A percentile compares a stretch with the other conserved stretches of the same genome.
Evolutionary conservation across 2,888 invertebrate species (phyloP).

Genomic region (Brenthis hecate): DNA sequence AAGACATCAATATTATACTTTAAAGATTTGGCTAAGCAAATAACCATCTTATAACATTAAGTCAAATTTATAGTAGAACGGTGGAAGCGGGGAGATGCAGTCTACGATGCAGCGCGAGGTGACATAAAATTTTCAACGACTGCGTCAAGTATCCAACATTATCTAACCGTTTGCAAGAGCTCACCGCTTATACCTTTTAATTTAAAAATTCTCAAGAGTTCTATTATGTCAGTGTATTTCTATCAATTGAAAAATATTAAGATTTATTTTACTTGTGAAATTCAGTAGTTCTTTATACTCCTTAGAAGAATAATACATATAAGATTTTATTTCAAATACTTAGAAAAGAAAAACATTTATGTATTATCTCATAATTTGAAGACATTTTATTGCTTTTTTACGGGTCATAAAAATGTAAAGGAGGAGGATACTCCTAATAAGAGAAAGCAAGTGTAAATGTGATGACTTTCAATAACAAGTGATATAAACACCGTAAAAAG

Average conservation of each 20-base stretch:
- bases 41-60: neutral
- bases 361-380: no score
- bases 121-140: slow-evolving; percentile 80
- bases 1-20: no score
- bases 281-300: no score
- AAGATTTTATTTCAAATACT: no score
- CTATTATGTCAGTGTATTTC: slow-evolving; percentile 50
- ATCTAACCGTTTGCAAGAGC: slow-evolving; percentile 77
- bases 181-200: slow-evolving; percentile 71
- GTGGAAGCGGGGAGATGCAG: slow-evolving; percentile 50
- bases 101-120: slow-evolving; percentile 69
- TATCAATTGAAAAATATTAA: no score
- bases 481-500: slow-evolving; percentile 52
- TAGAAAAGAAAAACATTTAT: no score
- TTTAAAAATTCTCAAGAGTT: slow-evolving; percentile 65
- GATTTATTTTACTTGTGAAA: no score
- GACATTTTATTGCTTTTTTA: no score
- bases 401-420: no score
- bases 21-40: no score
- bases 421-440: slow-evolving; percentile 51
- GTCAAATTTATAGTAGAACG: slow-evolving; percentile 34
- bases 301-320: no score
- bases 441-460: slow-evolving; percentile 65
- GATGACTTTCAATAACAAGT: slow-evolving; percentile 53
- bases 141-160: slow-evolving; percentile 74